Evolutionary conservation across 2,113 vertebrate species (phyloP), one percentile per base, ranked within the genome.

Genomic region (Pandion haliaetus): DNA sequence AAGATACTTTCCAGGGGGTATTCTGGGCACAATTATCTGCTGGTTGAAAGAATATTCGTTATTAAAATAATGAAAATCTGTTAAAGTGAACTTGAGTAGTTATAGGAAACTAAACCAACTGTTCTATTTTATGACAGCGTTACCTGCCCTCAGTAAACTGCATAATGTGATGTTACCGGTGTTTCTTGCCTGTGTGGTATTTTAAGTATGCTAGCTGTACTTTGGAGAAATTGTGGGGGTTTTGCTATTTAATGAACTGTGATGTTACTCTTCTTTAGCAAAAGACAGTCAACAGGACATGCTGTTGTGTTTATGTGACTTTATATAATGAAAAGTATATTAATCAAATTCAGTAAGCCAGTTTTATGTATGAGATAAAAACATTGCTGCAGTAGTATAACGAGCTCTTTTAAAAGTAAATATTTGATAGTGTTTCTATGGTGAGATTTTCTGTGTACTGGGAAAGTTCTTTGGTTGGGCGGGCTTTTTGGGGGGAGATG

Each of bases 31-130:
- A 82, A 0, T 65, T 71, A 34, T 57, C 96, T 92, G 65, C 84
- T 77, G 70, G 25, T 26, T 62, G 86, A 85, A 81, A 81, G 85
- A 94, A 95, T 79, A 92, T 87, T 82, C 77, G 61, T 93, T 90
- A 93, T 61, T 86, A 36, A 62, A 76, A 57, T 70, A 92, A 49
- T 61, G 28, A 81, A 93, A 94, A 90, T 89, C 63, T 50, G 77
- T 58, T 90, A 8, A 73, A 88, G 74, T 86, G 82, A 90, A 89
- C 59, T 58, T n/a, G 76, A 94, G 78, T 70, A 57, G 42, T 71
- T 74, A 4, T 0, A 89, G 63, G 82, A 24, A 76, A 36, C 42
- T 14, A 3, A 92, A 89, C 57, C 67, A 91, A 18, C 62, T 58
- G 52, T 8, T 94, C 76, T 10, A 1, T 69, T 89, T 83, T 54